These are phyloP conservation scores for Palythoa grandis DNA, from an alignment of 92 coral and sea anemone species.

Conservation along the genomic window DNA sequence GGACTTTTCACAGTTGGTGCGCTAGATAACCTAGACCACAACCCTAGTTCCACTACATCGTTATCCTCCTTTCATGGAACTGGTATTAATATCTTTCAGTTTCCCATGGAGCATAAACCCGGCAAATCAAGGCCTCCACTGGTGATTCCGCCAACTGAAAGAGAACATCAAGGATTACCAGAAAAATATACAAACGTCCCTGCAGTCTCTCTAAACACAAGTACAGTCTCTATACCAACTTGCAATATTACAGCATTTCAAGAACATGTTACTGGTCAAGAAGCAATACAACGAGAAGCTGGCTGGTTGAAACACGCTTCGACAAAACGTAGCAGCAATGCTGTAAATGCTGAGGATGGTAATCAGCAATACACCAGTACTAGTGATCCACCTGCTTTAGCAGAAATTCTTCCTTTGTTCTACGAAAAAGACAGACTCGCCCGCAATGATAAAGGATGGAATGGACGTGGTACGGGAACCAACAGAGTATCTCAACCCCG, in stretches of 20 bases:
- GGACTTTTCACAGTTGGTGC: constrained; percentile 63
- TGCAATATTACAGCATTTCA: neutral
- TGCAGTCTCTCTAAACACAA: constrained; percentile 29
- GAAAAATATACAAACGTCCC: constrained; percentile 24
- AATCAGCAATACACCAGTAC: neutral
- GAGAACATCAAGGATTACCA: neutral
- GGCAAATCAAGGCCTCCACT: constrained; percentile 45
- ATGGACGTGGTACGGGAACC: constrained; percentile 52
- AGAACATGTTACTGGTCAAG: neutral
- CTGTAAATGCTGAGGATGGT: neutral
- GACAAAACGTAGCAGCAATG: neutral
- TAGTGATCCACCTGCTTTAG: constrained; percentile 37
- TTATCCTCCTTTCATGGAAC: constrained; percentile 66
- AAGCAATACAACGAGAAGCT: constrained; percentile 29
- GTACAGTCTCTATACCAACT: constrained; percentile 13
- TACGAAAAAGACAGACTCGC: constrained; percentile 55
- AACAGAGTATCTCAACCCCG: constrained; percentile 51
- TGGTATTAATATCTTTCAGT: constrained; percentile 58
- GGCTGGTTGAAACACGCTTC: constrained; percentile 42
- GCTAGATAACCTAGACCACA: constrained; percentile 66
- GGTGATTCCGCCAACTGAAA: neutral
- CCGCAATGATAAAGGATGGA: constrained; percentile 67
- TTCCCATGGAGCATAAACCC: constrained; percentile 36
- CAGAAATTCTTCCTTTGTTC: constrained; percentile 64
- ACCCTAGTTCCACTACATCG: constrained; percentile 60